A percentile compares a stretch with the other conserved stretches of the same genome.
Conservation (phyloP, 2,888 invertebrate genomes). For the Dioctria linearis region DNA sequence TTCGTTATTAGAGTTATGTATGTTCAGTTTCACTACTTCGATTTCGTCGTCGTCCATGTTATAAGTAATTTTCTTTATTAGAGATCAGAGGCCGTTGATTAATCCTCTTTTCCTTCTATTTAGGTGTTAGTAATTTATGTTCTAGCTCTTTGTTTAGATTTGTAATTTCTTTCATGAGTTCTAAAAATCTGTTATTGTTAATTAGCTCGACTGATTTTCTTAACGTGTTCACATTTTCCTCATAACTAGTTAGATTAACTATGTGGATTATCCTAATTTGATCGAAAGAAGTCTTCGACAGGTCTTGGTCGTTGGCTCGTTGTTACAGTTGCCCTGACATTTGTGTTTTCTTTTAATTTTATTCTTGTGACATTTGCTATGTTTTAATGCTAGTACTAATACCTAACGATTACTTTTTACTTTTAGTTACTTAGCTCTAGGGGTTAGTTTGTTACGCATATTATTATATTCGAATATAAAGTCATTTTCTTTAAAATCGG, state of each 20-base stretch:
- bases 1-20: conserved; percentile 22
- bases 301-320: too few relatives aligned
- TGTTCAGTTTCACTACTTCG: conserved; percentile 12
- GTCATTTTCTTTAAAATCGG: too few relatives aligned
- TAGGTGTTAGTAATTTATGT: conserved; percentile 33
- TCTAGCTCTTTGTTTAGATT: conserved; percentile 36
- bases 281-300: too few relatives aligned
- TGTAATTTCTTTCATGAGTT: neutral
- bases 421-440: too few relatives aligned
- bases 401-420: too few relatives aligned
- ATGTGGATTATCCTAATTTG: neutral
- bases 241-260: conserved; percentile 8
- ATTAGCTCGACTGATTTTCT: neutral
- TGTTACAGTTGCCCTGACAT: too few relatives aligned
- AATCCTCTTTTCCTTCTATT: conserved; percentile 44
- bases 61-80: conserved; percentile 50
- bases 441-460: too few relatives aligned
- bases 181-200: conserved; percentile 11
- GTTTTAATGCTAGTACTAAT: too few relatives aligned
- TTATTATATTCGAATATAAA: too few relatives aligned
- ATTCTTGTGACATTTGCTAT: too few relatives aligned
- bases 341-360: too few relatives aligned
- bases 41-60: conserved; percentile 51
- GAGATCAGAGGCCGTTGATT: conserved; percentile 38
- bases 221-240: neutral